A percentile compares a stretch with the other conserved stretches of the same genome.
phyloP scores from a whole-genome alignment of 2,113 vertebrate species.

The Zosterops pallidus region DNA sequence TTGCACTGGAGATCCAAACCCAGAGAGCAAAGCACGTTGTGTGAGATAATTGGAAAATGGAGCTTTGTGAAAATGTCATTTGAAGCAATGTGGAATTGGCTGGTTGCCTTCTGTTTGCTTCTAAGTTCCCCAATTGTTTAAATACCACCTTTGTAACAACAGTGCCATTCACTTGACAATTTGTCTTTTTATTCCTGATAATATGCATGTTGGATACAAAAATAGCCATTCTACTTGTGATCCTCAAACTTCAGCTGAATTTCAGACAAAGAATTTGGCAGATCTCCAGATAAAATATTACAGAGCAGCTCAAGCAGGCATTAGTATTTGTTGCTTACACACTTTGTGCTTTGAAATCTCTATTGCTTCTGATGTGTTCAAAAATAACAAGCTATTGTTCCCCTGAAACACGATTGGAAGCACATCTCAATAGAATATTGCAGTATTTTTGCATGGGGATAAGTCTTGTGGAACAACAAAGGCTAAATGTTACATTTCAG shows the following conservation, averaged over 20 bases:
- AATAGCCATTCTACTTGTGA: neutral
- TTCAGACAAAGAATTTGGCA: neutral
- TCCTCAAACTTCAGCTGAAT: neutral
- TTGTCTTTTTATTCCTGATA: neutral
- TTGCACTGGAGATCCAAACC: neutral
- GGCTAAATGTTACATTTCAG: neutral
- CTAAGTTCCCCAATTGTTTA: neutral
- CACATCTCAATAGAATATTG: neutral
- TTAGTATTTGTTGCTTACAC: neutral
- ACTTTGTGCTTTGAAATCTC: conserved; percentile 1
- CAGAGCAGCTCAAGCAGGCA: neutral
- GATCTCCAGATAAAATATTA: conserved; percentile 4
- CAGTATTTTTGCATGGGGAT: neutral
- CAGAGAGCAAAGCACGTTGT: neutral
- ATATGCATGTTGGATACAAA: neutral
- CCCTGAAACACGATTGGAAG: neutral
- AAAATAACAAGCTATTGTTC: neutral
- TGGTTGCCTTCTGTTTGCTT: conserved; percentile 36
- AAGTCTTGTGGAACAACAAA: neutral
- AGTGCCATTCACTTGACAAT: neutral
- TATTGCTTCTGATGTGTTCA: neutral
- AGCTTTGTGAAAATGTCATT: neutral
- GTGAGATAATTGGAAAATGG: neutral
- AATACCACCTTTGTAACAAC: conserved; percentile 19
- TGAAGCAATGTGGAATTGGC: neutral